Base-by-base conservation (phyloP, 2,888 invertebrate species). In the Xanthia icteritia region DNA sequence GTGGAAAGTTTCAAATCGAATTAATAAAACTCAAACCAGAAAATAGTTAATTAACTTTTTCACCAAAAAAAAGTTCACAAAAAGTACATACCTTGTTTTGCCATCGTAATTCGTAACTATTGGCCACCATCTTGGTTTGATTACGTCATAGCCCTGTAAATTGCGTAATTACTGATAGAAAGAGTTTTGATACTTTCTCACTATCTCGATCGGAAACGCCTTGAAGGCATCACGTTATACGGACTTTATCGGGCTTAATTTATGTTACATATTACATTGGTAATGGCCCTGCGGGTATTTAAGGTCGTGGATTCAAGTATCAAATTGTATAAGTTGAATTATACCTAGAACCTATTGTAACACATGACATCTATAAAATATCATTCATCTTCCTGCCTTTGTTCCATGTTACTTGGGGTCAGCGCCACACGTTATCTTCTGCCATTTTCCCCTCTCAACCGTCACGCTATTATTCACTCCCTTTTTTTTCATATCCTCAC, bases 141-240 rank as follows among this genome's bases (percentile, higher is more conserved):
- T 76, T 76, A 76, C 68, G 51, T 51, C 67, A 68, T 23, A 51
- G 76, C 64, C 76, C 73, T 81, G 65, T 69, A 54, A 69, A 56
- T 84, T 82, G 63, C 79, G 74, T 39, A 82, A 84, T 79, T 68
- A 70, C 2, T 23, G 15, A 39, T 70, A 66, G 45, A 77, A 66
- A 78, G 20, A 74, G 60, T 74, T 54, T 60, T 63, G 65, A 81
- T 83, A 82, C 85, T 88, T 88, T 89, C 89, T 76, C 69, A 58
- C 76, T 83, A 79, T 79, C 84, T 79, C 69, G 51, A 61, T 70
- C 77, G 76, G 81, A 77, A 71, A 77, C 56, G 69, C 84, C 79
- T 79, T 73, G 66, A 73, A 79, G 76, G 71, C 39, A 76, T 79
- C 79, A 79, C 79, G 81, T 45, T 36, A 27, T 60, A 2, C 54